Percentiles rank a stretch among this genome's conserved stretches.
These are phyloP conservation scores for Corapipo altera DNA, from an alignment of 2,113 vertebrate genomes.

Conservation along the genomic window DNA sequence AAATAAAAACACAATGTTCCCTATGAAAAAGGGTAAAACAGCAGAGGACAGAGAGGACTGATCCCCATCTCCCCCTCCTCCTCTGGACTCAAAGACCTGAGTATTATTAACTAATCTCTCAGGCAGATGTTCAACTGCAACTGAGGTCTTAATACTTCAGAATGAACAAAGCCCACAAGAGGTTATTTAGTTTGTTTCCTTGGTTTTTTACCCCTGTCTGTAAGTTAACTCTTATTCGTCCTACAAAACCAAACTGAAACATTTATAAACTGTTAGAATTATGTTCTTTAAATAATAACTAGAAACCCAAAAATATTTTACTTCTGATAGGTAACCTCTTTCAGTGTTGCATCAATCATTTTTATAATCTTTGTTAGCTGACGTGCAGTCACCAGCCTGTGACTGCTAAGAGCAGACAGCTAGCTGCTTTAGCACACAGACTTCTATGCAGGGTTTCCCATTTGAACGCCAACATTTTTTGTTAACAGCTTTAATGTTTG, in stretches of 20 bases:
- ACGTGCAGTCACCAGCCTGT: not conserved
- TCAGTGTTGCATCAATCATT: not conserved
- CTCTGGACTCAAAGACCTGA: not conserved
- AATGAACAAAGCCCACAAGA: not conserved
- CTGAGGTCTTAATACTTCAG: not conserved
- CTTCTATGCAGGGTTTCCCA: not conserved
- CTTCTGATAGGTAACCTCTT: not conserved
- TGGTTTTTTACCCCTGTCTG: not conserved
- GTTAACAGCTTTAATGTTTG: not conserved
- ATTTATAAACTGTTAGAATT: not conserved
- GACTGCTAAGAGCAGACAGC: not conserved
- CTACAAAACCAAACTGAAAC: not conserved
- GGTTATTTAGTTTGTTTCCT: not conserved
- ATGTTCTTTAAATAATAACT: not conserved
- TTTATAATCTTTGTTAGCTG: not conserved
- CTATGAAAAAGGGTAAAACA: not conserved
- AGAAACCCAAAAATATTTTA: not conserved
- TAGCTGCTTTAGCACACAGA: not conserved
- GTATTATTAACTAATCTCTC: not conserved
- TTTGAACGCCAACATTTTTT: not conserved
- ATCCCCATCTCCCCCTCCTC: not conserved
- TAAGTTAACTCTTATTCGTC: not conserved
- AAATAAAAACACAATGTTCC: not conserved
- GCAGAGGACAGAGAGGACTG: not conserved
- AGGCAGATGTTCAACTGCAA: not conserved